Percentiles rank a stretch among this genome's conserved stretches.
Evolutionary conservation across 2,113 vertebrate genomes (phyloP).

Genomic region (Callaeas wilsoni): DNA sequence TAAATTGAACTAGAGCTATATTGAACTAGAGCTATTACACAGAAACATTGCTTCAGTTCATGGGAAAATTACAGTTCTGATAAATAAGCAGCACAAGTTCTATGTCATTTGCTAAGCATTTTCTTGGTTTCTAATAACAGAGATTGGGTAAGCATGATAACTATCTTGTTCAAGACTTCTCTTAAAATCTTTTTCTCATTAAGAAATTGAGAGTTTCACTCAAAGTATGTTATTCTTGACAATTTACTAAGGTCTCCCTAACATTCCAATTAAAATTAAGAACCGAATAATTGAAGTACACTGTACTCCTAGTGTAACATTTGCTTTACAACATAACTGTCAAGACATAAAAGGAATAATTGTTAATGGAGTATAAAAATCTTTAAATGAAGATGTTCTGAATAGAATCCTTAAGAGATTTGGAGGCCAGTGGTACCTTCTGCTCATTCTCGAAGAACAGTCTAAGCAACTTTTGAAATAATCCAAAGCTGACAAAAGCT

Average conservation of each 20-base stretch:
- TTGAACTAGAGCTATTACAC: background rate
- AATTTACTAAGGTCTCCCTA: background rate
- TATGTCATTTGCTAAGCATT: background rate
- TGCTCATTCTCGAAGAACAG: background rate
- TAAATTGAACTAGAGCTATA: background rate
- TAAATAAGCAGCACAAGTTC: background rate
- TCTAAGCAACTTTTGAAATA: background rate
- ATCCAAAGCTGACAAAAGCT: background rate
- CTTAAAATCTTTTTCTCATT: background rate
- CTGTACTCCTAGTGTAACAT: background rate
- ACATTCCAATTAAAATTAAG: background rate
- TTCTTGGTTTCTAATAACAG: background rate
- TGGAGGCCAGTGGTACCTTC: background rate
- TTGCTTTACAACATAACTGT: background rate
- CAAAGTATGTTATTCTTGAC: background rate
- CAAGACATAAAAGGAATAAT: background rate
- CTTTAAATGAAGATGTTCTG: background rate
- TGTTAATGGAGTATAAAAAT: background rate
- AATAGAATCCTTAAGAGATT: background rate
- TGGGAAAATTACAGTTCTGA: background rate
- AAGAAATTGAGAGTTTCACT: background rate
- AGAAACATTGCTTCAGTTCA: background rate
- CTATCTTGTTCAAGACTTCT: background rate
- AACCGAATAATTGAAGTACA: accelerated
- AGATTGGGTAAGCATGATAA: background rate